Evolutionary conservation across 2,113 vertebrate genomes (phyloP), one percentile per base, ranked within the genome.

Genomic region (Gadus chalcogrammus): DNA sequence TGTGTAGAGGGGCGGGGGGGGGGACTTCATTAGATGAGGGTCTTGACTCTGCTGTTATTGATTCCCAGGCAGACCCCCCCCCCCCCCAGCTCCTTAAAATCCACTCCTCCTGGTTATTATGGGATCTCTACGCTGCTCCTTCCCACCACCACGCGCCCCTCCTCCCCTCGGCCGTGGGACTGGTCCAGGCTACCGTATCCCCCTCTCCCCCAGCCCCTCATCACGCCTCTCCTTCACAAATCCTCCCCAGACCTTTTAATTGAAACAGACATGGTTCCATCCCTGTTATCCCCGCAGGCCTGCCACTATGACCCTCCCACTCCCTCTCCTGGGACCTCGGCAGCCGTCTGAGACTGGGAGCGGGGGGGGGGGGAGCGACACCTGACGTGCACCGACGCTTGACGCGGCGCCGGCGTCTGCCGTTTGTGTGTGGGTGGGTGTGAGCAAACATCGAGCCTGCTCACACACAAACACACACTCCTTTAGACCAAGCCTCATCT

Each of bases 191-290:
- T 35, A 35, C 31, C 5, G 60, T 84, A 82, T 73, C 86, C 78
- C 63, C 66, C 61, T 65, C 61, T 60, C 67, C 71, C 77, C 80
- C 82, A 84, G 83, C 82, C 79, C 71, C 58, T 56, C 63, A 67
- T 64, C 67, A 64, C 58, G 63, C 74, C 53, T 58, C 55, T 58
- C 17, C n/a, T n/a, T 78, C 59, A 5, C 71, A 82, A 62, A 20
- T 64, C 67, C 82, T 72, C 75, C 28, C n/a, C 69, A 81, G 70
- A 82, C 74, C 76, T 82, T 48, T 87, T 87, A 84, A 91, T 88
- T 88, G 86, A 91, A 92, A 85, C 79, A 82, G 90, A 89, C 89
- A 89, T 77, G 86, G 89, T 87, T 85, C 88, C 81, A 87, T 81
- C 79, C 64, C 78, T 78, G 78, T 79, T 81, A 75, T 87, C 85